phyloP scores from a whole-genome alignment of 2,113 vertebrate species.

The Deroptyus accipitrinus region DNA sequence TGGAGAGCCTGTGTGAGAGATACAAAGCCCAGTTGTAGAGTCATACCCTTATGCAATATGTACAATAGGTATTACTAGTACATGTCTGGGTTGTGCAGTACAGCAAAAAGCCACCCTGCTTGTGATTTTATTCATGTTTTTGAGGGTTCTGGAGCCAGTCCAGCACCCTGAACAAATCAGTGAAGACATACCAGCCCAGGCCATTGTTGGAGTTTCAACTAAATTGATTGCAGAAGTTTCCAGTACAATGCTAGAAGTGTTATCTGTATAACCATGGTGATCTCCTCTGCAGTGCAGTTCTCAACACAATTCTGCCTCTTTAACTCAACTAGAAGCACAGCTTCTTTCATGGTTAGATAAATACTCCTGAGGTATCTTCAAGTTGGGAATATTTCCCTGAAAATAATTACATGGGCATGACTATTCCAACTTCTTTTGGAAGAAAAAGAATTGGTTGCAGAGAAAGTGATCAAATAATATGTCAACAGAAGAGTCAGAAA shows the following conservation, averaged over 20 bases:
- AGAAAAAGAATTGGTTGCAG: neutral
- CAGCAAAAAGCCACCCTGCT: neutral
- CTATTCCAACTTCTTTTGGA: neutral
- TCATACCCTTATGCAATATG: neutral
- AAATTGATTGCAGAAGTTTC: neutral
- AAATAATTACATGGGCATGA: neutral
- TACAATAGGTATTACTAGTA: rapidly evolving
- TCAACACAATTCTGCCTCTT: neutral
- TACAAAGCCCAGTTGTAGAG: neutral
- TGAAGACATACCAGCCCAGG: neutral
- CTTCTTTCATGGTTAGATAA: neutral
- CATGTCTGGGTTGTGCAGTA: neutral
- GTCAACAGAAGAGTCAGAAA: neutral
- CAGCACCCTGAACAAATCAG: neutral
- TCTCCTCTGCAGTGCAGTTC: neutral
- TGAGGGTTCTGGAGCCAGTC: neutral
- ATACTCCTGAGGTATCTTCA: neutral
- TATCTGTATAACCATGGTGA: neutral
- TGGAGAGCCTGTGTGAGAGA: neutral
- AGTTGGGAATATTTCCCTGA: neutral
- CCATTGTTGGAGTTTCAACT: neutral
- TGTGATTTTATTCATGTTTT: neutral
- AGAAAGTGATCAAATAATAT: neutral
- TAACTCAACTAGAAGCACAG: neutral
- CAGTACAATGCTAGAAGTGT: neutral